These are phyloP conservation scores for Paracanthobrama guichenoti DNA, from an alignment of 2,113 vertebrate species.

Conservation along the genomic window DNA sequence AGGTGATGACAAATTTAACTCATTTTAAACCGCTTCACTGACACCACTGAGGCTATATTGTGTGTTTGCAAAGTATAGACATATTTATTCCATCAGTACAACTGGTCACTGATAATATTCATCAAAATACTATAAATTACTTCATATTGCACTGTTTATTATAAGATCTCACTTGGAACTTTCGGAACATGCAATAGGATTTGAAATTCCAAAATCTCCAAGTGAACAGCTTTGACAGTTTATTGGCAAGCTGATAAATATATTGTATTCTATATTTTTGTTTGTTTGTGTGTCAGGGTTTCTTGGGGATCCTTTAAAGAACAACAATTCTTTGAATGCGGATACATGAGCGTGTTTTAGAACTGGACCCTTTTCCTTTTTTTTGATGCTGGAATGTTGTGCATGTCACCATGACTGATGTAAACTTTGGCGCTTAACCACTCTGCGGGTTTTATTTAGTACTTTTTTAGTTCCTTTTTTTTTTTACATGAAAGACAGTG, in stretches of 20 bases:
- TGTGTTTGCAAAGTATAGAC: background rate
- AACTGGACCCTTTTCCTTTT: background rate
- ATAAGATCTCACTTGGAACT: background rate
- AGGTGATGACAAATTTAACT: background rate
- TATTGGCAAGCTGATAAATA: background rate
- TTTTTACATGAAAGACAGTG: background rate
- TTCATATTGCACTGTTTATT: background rate
- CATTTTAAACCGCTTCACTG: background rate
- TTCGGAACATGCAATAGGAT: no score
- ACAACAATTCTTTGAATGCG: background rate
- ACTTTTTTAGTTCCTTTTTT: background rate
- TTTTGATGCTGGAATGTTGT: background rate
- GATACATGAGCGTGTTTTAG: background rate
- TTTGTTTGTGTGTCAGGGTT: background rate
- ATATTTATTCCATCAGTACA: background rate
- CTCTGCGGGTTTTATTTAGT: background rate
- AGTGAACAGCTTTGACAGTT: background rate
- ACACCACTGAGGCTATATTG: background rate
- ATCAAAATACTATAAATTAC: background rate
- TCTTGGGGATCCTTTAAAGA: background rate
- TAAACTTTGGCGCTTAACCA: background rate
- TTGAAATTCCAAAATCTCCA: no score
- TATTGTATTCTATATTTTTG: no score
- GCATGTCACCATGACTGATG: background rate
- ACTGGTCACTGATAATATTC: background rate